Base-by-base conservation (phyloP, 2,113 vertebrate genomes). In the Rhodinocichla rosea region DNA sequence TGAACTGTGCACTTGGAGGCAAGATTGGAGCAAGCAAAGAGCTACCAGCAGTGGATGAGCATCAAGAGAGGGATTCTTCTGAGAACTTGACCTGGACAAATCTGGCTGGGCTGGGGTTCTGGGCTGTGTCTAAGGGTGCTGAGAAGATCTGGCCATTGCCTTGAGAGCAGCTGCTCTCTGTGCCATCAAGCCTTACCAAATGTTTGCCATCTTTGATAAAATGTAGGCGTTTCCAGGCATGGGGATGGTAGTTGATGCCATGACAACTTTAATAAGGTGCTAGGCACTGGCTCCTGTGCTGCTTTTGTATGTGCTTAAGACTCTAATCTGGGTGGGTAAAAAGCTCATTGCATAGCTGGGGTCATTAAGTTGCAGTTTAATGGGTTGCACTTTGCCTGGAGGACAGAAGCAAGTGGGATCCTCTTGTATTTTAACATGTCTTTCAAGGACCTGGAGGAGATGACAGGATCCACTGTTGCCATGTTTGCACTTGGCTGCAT, bases 1-100 rank as follows among this genome's bases (percentile, higher is more conserved):
- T 50, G 60, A 47, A 13, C 27, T 0, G 0, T 45, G 42, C 1
- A 3, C 56, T 55, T 55, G 28, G 55, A 89, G 21, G 33, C 27
- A 42, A 78, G 33, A 49, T 7, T 94, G 23, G n/a, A 53, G 42
- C 47, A 70, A 70, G 45, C 0, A 0, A 75, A 45, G 63, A 69
- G 21, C 35, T 84, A 32, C 23, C 33, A 42, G 62, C 32, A 79
- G 6, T 15, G 24, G 24, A 9, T 32, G 42, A 87, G 13, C 8
- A 69, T 45, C 8, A n/a, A 52, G 60, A 55, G 5, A 50, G 10
- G 6, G 35, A 30, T 56, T 88, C 12, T 82, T 50, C 22, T n/a
- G 44, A 79, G 65, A 68, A 63, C 27, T 3, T 83, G 26, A 71
- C 23, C 23, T 42, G 21, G 20, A 30, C 13, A 40, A 39, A 60